Evolutionary conservation across 2,113 vertebrate species (phyloP).

Genomic region (Phocoena sinus): DNA sequence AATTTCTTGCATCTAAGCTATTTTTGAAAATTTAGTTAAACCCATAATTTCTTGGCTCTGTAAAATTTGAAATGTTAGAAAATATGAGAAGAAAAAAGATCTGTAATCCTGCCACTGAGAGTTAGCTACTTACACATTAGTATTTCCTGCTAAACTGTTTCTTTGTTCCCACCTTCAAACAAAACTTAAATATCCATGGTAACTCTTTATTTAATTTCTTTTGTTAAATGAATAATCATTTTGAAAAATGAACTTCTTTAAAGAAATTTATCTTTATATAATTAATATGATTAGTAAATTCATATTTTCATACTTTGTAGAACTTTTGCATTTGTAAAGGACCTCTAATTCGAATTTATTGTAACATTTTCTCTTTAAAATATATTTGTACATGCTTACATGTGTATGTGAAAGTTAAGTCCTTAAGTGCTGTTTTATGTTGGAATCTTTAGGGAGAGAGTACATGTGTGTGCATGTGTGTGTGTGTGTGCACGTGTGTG

Average conservation of each 20-base stretch:
- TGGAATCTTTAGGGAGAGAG: not conserved
- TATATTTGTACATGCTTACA: not conserved
- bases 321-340: not conserved
- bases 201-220: not conserved
- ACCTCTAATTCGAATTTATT: not conserved
- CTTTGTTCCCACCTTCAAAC: not conserved
- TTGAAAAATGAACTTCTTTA: slow-evolving; percentile 3
- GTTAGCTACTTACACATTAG: not conserved
- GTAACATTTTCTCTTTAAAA: not conserved
- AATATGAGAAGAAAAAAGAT: not conserved
- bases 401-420: not conserved
- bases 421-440: not conserved
- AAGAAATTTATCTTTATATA: not conserved
- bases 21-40: not conserved
- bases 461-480: not conserved
- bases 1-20: not conserved
- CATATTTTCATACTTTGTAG: not conserved
- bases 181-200: not conserved
- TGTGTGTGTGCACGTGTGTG: not conserved
- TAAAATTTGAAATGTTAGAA: not conserved
- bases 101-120: not conserved
- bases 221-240: not conserved
- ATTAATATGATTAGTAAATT: not conserved
- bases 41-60: not conserved
- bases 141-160: not conserved